These are phyloP conservation scores for Eupithecia abbreviata DNA, from an alignment of 2,888 invertebrate species.

Conservation along the genomic window DNA sequence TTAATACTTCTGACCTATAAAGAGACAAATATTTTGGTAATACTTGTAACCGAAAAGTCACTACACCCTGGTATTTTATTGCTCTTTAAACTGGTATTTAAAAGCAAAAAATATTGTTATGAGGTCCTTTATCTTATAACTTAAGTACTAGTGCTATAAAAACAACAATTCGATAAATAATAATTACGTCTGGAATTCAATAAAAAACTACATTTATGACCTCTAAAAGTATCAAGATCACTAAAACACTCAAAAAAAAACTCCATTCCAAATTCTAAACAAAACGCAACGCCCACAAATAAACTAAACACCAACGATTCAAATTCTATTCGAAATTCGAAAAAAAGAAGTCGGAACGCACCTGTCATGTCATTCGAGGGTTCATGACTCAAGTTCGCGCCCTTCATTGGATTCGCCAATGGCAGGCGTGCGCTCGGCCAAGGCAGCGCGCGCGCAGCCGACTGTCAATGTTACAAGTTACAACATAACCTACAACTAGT, in stretches of 20 bases:
- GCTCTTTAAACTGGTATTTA: conserved; percentile 16
- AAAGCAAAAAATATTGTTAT: conserved; percentile 13
- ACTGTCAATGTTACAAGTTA: conserved; percentile 81
- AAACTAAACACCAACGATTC: conserved; percentile 1
- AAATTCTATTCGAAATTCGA: conserved; percentile 21
- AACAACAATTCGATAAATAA: not conserved
- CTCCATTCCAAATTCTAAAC: not conserved
- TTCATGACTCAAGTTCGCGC: conserved; percentile 62
- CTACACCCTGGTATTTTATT: conserved; percentile 6
- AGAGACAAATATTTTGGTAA: conserved; percentile 14
- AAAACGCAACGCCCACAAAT: not conserved
- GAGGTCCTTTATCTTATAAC: conserved; percentile 1
- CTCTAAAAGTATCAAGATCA: not conserved
- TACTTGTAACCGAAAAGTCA: conserved; percentile 14
- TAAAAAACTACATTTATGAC: not conserved
- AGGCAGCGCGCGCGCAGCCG: conserved; percentile 67
- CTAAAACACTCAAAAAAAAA: not conserved
- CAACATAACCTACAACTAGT: conserved; percentile 66
- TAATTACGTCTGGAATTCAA: not conserved
- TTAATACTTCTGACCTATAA: conserved; percentile 29
- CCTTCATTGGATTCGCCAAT: conserved; percentile 56
- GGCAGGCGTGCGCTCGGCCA: conserved; percentile 67
- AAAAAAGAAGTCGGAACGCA: conserved; percentile 15
- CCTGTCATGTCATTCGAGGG: conserved; percentile 29
- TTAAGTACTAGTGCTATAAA: not conserved